A percentile compares a stretch with the other conserved stretches of the same genome.
These are phyloP conservation scores for Apotomis betuletana DNA, from an alignment of 2,888 invertebrate species.

Conservation along the genomic window DNA sequence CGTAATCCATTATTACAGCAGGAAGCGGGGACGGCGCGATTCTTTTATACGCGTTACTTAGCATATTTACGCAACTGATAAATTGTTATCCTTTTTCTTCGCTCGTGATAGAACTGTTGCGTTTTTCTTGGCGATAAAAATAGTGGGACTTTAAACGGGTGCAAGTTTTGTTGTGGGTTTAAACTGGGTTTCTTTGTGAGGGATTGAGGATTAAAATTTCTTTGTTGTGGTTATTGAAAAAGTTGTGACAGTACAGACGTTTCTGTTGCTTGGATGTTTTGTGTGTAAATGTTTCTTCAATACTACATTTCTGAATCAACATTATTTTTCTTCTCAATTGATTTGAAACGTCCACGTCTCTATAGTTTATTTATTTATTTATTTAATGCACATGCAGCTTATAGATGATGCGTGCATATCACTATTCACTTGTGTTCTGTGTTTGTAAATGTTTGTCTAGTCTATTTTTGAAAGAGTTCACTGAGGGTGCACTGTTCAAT, in stretches of 20 bases:
- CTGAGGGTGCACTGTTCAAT: too few relatives aligned
- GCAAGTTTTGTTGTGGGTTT: constrained; percentile 7
- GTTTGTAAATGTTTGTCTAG: too few relatives aligned
- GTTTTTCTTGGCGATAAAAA: constrained; percentile 67
- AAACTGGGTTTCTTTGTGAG: too few relatives aligned
- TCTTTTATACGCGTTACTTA: constrained; percentile 70
- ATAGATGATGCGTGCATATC: too few relatives aligned
- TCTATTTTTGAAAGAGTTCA: too few relatives aligned
- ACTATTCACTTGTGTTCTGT: too few relatives aligned
- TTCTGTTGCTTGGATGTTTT: not conserved
- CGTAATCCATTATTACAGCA: constrained; percentile 79
- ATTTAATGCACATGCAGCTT: too few relatives aligned
- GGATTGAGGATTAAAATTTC: not conserved
- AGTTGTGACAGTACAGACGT: not conserved
- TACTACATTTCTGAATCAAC: not conserved
- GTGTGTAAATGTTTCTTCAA: not conserved
- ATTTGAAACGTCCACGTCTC: too few relatives aligned
- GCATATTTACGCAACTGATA: constrained; percentile 77
- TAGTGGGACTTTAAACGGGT: constrained; percentile 43
- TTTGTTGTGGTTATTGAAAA: not conserved
- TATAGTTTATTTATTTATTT: too few relatives aligned
- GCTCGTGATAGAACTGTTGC: constrained; percentile 72
- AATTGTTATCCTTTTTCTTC: constrained; percentile 74
- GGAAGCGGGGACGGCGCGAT: constrained; percentile 61
- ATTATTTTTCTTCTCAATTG: too few relatives aligned